Evolutionary conservation across 2,797 vertebrate species (phyloP).

Genomic region (Centroberyx gerrardi): DNA sequence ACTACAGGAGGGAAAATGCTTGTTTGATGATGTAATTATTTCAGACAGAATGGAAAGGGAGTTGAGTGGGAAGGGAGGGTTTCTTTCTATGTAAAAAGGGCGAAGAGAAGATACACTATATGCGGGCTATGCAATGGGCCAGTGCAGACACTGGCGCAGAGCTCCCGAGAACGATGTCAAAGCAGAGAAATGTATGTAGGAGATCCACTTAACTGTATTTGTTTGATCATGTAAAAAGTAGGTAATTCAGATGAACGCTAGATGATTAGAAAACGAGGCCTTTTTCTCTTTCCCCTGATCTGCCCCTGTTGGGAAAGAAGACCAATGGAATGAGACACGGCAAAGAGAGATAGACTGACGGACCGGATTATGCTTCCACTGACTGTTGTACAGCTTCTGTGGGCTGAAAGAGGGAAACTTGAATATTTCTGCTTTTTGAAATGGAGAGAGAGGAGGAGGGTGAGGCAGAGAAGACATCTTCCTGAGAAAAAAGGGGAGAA

Average conservation of each 20-base stretch:
- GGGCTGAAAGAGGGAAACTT: slow-evolving; percentile 67
- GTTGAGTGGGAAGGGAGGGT: slow-evolving; percentile 21
- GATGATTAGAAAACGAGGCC: slow-evolving; percentile 61
- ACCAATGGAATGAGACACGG: slow-evolving; percentile 31
- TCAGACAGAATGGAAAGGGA: slow-evolving; percentile 36
- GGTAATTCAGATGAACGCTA: slow-evolving; percentile 63
- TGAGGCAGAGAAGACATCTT: slow-evolving; percentile 45
- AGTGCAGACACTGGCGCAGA: slow-evolving; percentile 29
- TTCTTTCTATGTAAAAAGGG: slow-evolving; percentile 53
- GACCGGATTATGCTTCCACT: slow-evolving; percentile 70
- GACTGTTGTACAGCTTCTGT: slow-evolving; percentile 68
- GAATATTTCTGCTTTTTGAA: slow-evolving; percentile 59
- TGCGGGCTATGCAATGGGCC: slow-evolving; percentile 49
- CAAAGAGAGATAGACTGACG: slow-evolving; percentile 36
- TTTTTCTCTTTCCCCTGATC: slow-evolving; percentile 29
- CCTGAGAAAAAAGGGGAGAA: slow-evolving; percentile 48
- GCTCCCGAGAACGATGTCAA: slow-evolving; percentile 53
- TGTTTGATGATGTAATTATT: slow-evolving; percentile 35
- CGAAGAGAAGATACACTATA: slow-evolving; percentile 34
- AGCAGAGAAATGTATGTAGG: slow-evolving; percentile 58
- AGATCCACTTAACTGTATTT: slow-evolving; percentile 60
- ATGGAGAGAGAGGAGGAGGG: slow-evolving; percentile 47
- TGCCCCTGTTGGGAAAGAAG: slow-evolving; percentile 50
- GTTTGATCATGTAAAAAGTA: slow-evolving; percentile 73
- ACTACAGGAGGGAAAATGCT: slow-evolving; percentile 20